Base-by-base conservation (phyloP, 2,113 vertebrate genomes). In the Tursiops truncatus region DNA sequence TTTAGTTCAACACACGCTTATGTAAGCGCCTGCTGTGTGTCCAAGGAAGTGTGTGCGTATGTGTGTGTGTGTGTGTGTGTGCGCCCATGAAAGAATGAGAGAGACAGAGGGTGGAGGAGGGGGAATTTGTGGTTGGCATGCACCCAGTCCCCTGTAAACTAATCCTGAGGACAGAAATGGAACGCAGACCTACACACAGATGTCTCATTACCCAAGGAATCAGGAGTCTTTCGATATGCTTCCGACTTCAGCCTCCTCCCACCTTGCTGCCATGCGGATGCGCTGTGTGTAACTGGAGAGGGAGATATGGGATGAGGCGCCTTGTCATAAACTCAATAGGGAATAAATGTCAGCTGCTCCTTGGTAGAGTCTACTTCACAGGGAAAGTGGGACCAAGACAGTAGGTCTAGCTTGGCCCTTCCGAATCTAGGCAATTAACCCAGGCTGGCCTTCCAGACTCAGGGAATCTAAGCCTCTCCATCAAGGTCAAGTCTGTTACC, bases 401-500 rank as follows among this genome's bases (percentile, higher is more conserved):
- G 44, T 2, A 88, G 31, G 70, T 18, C 41, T 31, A 18, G 56
- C 33, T 89, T 33, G 41, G 44, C 8, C 9, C 28, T 96, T 63
- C 36, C 17, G 10, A 81, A 79, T 38, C 79, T 25, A 36, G 17
- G n/a, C 21, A 38, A 5, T 20, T 18, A 23, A 31, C 17, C 56
- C 14, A 62, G 31, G n/a, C 18, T 50, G n/a, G 58, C 70, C 67
- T 62, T 20, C 20, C 5, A 53, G 41, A 47, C 56, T 62, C 4
- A 0, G 25, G 62, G 33, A 65, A 31, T 2, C 28, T 31, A n/a
- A 71, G 63, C 36, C 33, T 58, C 25, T 53, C 6, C 0, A 1
- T 53, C 28, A 25, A 47, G 8, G 58, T 20, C 50, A 15, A 68
- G 8, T 44, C 1, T 12, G 25, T 98, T 98, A 99, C 99, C 99